Percentiles rank a stretch among this genome's conserved stretches.
These are phyloP conservation scores for Ibidorhyncha struthersii DNA, from an alignment of 2,113 vertebrate genomes.

Conservation along the genomic window DNA sequence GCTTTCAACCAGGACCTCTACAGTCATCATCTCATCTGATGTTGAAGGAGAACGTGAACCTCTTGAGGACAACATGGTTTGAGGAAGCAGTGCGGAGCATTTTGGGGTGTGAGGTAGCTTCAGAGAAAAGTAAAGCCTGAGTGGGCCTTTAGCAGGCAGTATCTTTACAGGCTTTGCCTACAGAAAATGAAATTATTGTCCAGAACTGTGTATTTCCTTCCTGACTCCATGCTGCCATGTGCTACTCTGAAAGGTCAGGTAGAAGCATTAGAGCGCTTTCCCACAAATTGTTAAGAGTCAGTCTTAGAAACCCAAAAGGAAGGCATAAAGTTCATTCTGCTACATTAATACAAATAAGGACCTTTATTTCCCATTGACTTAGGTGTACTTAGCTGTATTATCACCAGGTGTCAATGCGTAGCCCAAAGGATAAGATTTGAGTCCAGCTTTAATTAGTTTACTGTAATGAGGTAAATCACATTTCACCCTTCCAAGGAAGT, in stretches of 20 bases:
- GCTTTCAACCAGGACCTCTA: not conserved
- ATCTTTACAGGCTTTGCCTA: not conserved
- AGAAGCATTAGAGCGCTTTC: not conserved
- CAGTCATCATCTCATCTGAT: not conserved
- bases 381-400: not conserved
- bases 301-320: not conserved
- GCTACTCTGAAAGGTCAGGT: not conserved
- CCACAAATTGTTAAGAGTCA: not conserved
- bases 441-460: slow-evolving; percentile 48
- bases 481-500: slow-evolving; percentile 44
- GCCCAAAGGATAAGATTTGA: slow-evolving; percentile 30
- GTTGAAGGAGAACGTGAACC: not conserved
- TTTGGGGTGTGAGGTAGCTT: not conserved
- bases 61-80: not conserved
- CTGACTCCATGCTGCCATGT: not conserved
- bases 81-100: not conserved
- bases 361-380: not conserved
- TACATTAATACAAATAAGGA: not conserved
- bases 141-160: not conserved
- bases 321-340: not conserved
- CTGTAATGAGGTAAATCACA: slow-evolving; percentile 25
- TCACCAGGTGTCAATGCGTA: not conserved
- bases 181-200: not conserved
- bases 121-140: not conserved
- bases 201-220: not conserved